These are phyloP conservation scores for Chrosomus eos DNA, from an alignment of 2,797 vertebrate genomes.

Conservation along the genomic window DNA sequence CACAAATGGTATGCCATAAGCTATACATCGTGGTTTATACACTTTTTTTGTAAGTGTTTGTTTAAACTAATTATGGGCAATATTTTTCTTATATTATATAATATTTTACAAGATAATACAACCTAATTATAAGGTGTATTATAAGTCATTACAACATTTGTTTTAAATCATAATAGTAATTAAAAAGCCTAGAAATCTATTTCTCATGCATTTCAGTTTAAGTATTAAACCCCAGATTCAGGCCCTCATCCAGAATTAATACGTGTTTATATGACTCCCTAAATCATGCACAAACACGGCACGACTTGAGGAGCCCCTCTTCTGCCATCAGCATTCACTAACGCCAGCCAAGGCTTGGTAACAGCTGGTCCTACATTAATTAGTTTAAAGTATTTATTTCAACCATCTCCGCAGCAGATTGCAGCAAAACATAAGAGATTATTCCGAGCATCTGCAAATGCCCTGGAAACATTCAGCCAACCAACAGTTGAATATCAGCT, in stretches of 20 bases:
- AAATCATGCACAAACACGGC: constrained; percentile 98
- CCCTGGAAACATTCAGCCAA: constrained; percentile 96
- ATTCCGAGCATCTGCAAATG: constrained; percentile 99
- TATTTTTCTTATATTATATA: neutral
- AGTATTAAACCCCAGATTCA: constrained; percentile 49
- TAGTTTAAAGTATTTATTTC: constrained; percentile 99
- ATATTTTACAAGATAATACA: neutral
- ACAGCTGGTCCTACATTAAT: constrained; percentile 99
- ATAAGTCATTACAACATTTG: neutral
- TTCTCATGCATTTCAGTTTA: constrained; percentile 29
- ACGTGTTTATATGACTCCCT: constrained; percentile 95
- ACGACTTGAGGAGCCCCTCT: constrained; percentile 89
- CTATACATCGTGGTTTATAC: neutral
- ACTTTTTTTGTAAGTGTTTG: neutral
- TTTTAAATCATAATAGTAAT: neutral
- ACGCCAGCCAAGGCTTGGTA: constrained; percentile 99
- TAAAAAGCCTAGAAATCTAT: constrained; percentile 22
- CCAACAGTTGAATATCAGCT: constrained; percentile 89
- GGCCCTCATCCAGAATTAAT: constrained; percentile 92
- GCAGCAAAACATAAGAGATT: constrained; percentile 99
- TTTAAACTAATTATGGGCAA: neutral
- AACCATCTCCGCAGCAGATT: constrained; percentile 99
- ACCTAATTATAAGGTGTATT: neutral
- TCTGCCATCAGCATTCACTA: constrained; percentile 99
- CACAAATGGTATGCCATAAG: neutral